phyloP scores from a whole-genome alignment of 2,888 invertebrate genomes.

The Alsophila aescularia region DNA sequence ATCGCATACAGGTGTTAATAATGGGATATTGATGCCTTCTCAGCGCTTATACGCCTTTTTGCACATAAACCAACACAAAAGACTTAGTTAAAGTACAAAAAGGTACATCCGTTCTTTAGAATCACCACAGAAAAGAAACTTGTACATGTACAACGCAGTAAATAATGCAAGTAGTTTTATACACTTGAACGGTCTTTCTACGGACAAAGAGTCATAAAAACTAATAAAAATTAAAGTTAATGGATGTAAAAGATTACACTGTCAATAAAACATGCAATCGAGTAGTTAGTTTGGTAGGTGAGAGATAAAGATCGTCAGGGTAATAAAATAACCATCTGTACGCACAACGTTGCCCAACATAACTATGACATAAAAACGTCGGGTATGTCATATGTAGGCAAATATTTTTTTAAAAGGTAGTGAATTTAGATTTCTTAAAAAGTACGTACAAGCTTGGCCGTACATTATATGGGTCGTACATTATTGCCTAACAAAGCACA shows the following conservation, averaged over 20 bases:
- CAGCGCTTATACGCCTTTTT: slow-evolving; percentile 41
- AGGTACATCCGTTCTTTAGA: slow-evolving; percentile 25
- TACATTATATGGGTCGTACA: no score
- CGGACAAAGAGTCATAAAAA: slow-evolving; percentile 16
- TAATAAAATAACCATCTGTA: slow-evolving; percentile 17
- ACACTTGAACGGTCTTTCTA: slow-evolving; percentile 13
- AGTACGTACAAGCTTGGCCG: no score
- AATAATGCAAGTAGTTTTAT: slow-evolving; percentile 23
- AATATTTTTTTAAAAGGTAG: no score
- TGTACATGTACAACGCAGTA: slow-evolving; percentile 6
- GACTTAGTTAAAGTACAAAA: slow-evolving; percentile 37
- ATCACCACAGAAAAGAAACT: slow-evolving; percentile 5
- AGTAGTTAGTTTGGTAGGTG: slow-evolving; percentile 14
- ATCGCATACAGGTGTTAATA: slow-evolving; percentile 59
- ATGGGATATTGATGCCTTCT: slow-evolving; percentile 50
- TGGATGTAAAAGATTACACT: slow-evolving; percentile 25
- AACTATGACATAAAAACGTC: not conserved
- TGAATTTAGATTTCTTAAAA: no score
- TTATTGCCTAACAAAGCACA: no score
- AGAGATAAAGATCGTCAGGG: slow-evolving; percentile 17
- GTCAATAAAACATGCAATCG: slow-evolving; percentile 27
- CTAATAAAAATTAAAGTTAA: slow-evolving; percentile 21
- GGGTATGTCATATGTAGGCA: no score
- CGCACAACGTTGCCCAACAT: slow-evolving; percentile 14
- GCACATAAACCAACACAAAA: slow-evolving; percentile 45